phyloP scores from a whole-genome alignment of 2,888 invertebrate species.

The Watsonalla cultraria region DNA sequence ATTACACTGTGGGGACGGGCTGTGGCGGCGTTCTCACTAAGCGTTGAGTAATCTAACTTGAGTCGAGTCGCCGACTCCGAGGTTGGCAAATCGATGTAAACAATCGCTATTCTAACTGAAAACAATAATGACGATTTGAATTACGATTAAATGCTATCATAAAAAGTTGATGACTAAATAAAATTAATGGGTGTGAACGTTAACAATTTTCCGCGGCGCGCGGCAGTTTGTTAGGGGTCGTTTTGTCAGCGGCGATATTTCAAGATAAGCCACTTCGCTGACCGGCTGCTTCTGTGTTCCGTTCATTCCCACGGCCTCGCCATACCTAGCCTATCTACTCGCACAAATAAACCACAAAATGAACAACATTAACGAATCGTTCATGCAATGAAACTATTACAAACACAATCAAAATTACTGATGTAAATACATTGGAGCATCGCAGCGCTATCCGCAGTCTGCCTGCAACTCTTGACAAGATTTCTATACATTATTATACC shows the following conservation, averaged over 20 bases:
- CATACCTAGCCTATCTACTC: constrained; percentile 14
- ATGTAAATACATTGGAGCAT: constrained; percentile 16
- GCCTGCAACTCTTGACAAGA: too few relatives aligned
- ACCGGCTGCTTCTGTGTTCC: constrained; percentile 40
- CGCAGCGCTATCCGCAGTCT: constrained; percentile 13
- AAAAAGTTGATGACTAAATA: constrained; percentile 42
- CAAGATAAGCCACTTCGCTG: constrained; percentile 61
- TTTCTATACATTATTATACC: too few relatives aligned
- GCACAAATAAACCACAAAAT: constrained; percentile 15
- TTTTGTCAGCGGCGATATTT: constrained; percentile 62
- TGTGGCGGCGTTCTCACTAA: constrained; percentile 28
- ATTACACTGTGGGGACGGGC: constrained; percentile 25
- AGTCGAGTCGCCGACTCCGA: constrained; percentile 17
- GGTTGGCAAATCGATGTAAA: constrained; percentile 17
- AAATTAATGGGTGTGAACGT: constrained; percentile 49
- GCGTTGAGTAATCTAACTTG: constrained; percentile 24
- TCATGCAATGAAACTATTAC: constrained; percentile 4
- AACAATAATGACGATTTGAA: background rate
- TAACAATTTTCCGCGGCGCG: constrained; percentile 48
- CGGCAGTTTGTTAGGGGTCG: constrained; percentile 38
- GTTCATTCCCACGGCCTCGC: constrained; percentile 51
- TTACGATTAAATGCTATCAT: constrained; percentile 33
- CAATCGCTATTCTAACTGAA: background rate
- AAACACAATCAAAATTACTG: too few relatives aligned
- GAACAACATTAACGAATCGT: constrained; percentile 2